These are phyloP conservation scores for Polydrusus cervinus DNA, from an alignment of 2,888 invertebrate genomes.

Conservation along the genomic window DNA sequence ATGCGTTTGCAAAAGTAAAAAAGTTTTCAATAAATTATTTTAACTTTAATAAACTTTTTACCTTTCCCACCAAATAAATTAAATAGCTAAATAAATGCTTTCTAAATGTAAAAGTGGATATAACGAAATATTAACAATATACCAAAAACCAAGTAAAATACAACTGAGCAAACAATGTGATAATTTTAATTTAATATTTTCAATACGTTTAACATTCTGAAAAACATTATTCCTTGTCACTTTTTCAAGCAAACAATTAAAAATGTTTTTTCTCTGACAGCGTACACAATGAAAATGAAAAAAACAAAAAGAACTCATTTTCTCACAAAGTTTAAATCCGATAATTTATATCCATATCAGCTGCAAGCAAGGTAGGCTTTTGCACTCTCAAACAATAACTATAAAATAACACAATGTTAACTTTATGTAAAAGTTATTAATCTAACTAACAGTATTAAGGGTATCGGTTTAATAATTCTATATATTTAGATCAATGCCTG, in stretches of 20 bases:
- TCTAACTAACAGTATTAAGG: too few relatives aligned
- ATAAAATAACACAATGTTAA: too few relatives aligned
- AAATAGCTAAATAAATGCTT: too few relatives aligned
- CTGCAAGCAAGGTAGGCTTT: too few relatives aligned
- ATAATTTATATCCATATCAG: too few relatives aligned
- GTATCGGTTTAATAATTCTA: too few relatives aligned
- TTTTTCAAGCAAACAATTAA: not conserved
- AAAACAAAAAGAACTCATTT: not conserved
- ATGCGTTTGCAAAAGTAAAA: too few relatives aligned
- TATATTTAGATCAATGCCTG: too few relatives aligned
- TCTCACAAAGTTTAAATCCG: not conserved
- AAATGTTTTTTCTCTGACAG: not conserved
- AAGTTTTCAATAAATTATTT: too few relatives aligned
- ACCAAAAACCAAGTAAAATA: not conserved
- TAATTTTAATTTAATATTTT: not conserved
- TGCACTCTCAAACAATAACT: not conserved
- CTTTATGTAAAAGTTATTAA: not conserved
- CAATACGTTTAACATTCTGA: not conserved
- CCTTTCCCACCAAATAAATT: too few relatives aligned
- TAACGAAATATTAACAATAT: not conserved
- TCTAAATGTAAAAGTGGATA: too few relatives aligned
- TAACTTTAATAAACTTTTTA: too few relatives aligned
- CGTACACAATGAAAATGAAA: not conserved
- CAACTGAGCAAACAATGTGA: not conserved
- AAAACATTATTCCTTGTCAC: not conserved